Conservation (phyloP, 1,140 invertebrate genomes). For the Mya arenaria region DNA sequence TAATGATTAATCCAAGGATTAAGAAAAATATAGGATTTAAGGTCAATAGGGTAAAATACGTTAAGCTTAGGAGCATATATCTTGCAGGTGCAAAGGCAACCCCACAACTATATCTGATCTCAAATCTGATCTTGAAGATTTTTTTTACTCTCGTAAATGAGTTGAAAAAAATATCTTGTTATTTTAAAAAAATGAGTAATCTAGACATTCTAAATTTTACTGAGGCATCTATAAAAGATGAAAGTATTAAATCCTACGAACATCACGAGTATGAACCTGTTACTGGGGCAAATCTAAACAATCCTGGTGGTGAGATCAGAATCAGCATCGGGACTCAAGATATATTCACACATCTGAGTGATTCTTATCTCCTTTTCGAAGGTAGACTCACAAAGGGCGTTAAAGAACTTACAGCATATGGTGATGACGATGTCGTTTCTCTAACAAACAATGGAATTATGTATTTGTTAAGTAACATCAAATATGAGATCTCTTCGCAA, state of each 20-base stretch:
- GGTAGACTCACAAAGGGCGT: background rate
- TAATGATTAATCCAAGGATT: no score
- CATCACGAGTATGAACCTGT: background rate
- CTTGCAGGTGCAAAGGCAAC: no score
- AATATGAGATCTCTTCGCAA: background rate
- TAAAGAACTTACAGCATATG: background rate
- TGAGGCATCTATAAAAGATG: background rate
- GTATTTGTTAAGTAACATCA: background rate
- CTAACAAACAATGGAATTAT: slow-evolving; percentile 2
- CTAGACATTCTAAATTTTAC: background rate
- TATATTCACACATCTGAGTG: background rate
- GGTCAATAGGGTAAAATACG: no score
- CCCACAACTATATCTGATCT: no score
- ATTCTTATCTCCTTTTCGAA: background rate
- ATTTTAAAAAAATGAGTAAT: background rate
- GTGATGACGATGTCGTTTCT: background rate
- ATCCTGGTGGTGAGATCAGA: background rate
- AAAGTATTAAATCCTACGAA: background rate
- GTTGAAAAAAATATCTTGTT: background rate
- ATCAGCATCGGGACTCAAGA: background rate
- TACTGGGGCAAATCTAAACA: slow-evolving; percentile 1
- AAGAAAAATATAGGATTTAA: no score
- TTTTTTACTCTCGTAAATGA: no score
- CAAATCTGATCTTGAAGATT: no score
- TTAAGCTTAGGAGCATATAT: no score